phyloP scores from a whole-genome alignment of 2,797 vertebrate species.

The Poecilia velifera region DNA sequence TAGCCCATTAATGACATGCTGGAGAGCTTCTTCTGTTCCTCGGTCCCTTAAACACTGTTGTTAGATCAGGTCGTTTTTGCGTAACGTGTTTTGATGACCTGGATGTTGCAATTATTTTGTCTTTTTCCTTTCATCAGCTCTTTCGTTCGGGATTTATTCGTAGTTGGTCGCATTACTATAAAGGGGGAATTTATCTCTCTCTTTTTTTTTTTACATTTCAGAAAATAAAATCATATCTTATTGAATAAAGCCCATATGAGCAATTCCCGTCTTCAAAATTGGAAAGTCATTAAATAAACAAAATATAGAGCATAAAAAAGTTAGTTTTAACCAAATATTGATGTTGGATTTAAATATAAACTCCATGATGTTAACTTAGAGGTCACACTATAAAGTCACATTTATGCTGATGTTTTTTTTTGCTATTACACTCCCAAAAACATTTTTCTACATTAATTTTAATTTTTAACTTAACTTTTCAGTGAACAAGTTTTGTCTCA shows the following conservation, averaged over 20 bases:
- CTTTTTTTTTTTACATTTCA: constrained; percentile 31
- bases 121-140: not conserved
- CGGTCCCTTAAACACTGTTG: not conserved
- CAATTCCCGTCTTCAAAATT: constrained; percentile 20
- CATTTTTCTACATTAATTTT: too few species aligned
- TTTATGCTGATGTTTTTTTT: not conserved
- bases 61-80: not conserved
- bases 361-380: not conserved
- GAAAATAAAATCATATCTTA: constrained; percentile 17
- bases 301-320: not conserved
- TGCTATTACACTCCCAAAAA: not conserved
- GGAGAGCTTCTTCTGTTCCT: constrained; percentile 25
- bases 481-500: too few species aligned
- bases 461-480: too few species aligned
- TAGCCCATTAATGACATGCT: constrained; percentile 48
- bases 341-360: not conserved
- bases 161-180: constrained; percentile 4
- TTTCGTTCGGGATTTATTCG: not conserved
- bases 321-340: not conserved
- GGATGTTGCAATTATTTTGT: not conserved
- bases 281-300: constrained; percentile 20
- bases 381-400: not conserved
- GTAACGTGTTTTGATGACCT: not conserved
- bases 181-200: not conserved
- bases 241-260: not conserved